These are phyloP conservation scores for Himalopsyche tibetana DNA, from an alignment of 2,888 invertebrate species.

Conservation along the genomic window DNA sequence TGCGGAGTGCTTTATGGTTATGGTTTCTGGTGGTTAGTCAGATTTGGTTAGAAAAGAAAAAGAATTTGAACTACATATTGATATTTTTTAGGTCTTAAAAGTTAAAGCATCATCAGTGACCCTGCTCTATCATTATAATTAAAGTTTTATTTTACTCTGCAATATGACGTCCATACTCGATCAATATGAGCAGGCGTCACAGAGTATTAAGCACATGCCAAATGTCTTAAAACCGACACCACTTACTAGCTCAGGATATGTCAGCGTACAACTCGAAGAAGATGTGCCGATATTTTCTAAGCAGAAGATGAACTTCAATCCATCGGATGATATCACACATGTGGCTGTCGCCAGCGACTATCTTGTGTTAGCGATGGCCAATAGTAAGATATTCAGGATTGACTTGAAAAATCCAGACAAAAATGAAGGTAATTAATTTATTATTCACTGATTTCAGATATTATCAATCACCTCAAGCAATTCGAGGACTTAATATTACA, in stretches of 20 bases:
- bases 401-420: conserved; percentile 87
- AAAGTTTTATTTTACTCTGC: neutral
- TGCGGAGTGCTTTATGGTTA: too few species aligned
- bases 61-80: too few species aligned
- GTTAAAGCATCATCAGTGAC: too few species aligned
- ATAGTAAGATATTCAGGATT: conserved; percentile 87
- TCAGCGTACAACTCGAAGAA: conserved; percentile 79
- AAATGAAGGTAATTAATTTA: conserved; percentile 81
- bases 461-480: too few species aligned
- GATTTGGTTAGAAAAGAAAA: too few species aligned
- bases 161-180: conserved; percentile 89
- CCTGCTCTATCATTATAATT: too few species aligned
- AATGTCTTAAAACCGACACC: conserved; percentile 69
- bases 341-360: conserved; percentile 89
- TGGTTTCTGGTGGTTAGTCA: too few species aligned
- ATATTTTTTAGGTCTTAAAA: too few species aligned
- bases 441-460: neutral
- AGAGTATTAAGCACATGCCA: conserved; percentile 70
- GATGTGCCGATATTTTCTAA: conserved; percentile 92
- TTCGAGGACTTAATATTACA: too few species aligned
- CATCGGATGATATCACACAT: conserved; percentile 87
- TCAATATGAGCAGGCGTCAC: conserved; percentile 89
- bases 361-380: conserved; percentile 89
- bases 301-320: conserved; percentile 87
- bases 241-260: conserved; percentile 76